phyloP scores from a whole-genome alignment of 2,113 vertebrate genomes.

The Coreoperca whiteheadi region DNA sequence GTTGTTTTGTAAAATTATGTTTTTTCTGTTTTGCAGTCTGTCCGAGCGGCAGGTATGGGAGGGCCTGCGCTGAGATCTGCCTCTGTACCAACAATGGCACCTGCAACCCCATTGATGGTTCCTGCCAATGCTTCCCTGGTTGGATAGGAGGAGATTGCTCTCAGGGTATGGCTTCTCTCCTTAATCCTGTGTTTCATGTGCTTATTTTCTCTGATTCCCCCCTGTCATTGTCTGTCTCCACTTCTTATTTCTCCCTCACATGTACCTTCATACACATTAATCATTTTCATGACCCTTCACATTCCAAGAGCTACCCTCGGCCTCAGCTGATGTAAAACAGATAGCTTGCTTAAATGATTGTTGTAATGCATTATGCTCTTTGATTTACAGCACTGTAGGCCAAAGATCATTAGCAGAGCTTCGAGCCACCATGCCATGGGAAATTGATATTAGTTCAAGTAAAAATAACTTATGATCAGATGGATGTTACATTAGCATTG shows the following conservation, averaged over 20 bases:
- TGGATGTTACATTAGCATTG: slow-evolving; percentile 6
- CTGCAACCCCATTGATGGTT: slow-evolving; percentile 96
- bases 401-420: slow-evolving; percentile 71
- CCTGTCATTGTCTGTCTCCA: slow-evolving; percentile 47
- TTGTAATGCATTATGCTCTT: slow-evolving; percentile 77
- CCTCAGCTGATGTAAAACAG: slow-evolving; percentile 76
- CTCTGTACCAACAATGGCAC: slow-evolving; percentile 96
- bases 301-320: slow-evolving; percentile 54
- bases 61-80: slow-evolving; percentile 90
- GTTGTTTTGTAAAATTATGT: slow-evolving; percentile 19
- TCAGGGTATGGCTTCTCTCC: slow-evolving; percentile 86
- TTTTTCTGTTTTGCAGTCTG: slow-evolving; percentile 86
- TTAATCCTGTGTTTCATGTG: slow-evolving; percentile 31
- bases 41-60: slow-evolving; percentile 90
- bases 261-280: slow-evolving; percentile 54
- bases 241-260: slow-evolving; percentile 51
- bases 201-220: slow-evolving; percentile 2
- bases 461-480: slow-evolving; percentile 38
- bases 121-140: slow-evolving; percentile 95
- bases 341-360: slow-evolving; percentile 81
- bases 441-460: slow-evolving; percentile 60
- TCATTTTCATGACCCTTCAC: slow-evolving; percentile 65
- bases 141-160: slow-evolving; percentile 98
- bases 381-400: slow-evolving; percentile 72
- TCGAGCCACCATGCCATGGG: slow-evolving; percentile 57